A percentile compares a stretch with the other conserved stretches of the same genome.
Conservation (phyloP, 2,888 invertebrate species). For the Mesoligia furuncula region DNA sequence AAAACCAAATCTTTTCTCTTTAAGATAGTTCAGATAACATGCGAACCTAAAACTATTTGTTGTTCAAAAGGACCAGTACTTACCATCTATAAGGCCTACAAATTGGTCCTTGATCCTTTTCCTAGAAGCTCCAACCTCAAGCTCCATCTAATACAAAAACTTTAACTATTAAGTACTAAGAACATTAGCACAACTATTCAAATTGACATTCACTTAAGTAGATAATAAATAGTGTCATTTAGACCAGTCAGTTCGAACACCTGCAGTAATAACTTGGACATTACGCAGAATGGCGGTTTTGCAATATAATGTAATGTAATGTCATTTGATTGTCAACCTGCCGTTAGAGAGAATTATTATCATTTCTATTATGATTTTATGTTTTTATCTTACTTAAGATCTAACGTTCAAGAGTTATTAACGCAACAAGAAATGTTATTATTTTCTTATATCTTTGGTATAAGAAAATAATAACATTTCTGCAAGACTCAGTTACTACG, state of each 20-base stretch:
- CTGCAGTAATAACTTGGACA: slow-evolving; percentile 50
- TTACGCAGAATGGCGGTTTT: slow-evolving; percentile 53
- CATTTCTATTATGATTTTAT: slow-evolving; percentile 1
- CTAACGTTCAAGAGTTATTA: slow-evolving; percentile 2
- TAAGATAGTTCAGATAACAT: not conserved
- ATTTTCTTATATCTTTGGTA: no score
- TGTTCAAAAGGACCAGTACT: not conserved
- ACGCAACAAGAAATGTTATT: not conserved
- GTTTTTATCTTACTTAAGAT: not conserved
- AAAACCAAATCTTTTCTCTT: no score
- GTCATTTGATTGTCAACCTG: slow-evolving; percentile 41
- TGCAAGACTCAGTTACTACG: no score
- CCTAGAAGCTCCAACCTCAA: not conserved
- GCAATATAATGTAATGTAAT: slow-evolving; percentile 50
- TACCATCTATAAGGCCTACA: not conserved
- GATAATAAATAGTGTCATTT: slow-evolving; percentile 50
- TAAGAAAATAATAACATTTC: no score
- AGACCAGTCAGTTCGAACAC: slow-evolving; percentile 33
- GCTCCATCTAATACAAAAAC: slow-evolving; percentile 1
- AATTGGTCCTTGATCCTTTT: slow-evolving; percentile 5
- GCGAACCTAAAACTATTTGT: not conserved
- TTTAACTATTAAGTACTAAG: slow-evolving; percentile 20
- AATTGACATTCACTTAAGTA: slow-evolving; percentile 40
- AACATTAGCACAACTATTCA: slow-evolving; percentile 18
- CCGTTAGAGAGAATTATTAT: slow-evolving; percentile 28